Evolutionary conservation across 2,888 invertebrate species (phyloP), one percentile per base, ranked within the genome.

Genomic region (Germaria angustata): DNA sequence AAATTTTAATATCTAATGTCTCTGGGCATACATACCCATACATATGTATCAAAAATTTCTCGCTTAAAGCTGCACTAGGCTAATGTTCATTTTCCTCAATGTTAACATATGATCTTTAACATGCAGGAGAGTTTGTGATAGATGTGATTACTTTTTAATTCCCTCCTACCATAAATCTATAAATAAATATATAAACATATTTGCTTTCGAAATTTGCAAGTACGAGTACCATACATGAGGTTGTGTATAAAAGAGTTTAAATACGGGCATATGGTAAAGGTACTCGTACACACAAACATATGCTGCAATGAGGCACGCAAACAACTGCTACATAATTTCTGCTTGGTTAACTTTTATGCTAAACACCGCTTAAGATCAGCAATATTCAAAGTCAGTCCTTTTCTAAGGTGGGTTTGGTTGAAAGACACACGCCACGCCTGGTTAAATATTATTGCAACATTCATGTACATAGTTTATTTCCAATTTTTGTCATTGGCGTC

Each of bases 361-460:
- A 59, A 71, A 51, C 24, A 44, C 65, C 17, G 41, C 20, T 57
- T 49, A 65, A 44, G 76, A 71, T 71, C 65, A 68, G 15, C 32
- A 44, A 65, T 41, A 15, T 36, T 57, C 28, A 55, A 41, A 61
- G 34, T 53, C 61, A 69, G 53, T 41, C 36, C 61, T 71, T 69
- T 36, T 72, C 71, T 76, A 71, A 80, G 80, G 80, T 80, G 76
- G 69, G 76, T 71, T 65, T 71, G 34, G 17, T 59, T 76, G 20
- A 55, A 69, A 69, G 63, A 59, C 51, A 66, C 41, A 53, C 41
- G 41, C 76, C 81, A 81, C 76, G 81, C 81, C 81, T 72, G 66
- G 66, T 9, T 76, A 53, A 57, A 75, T 65, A 53, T 44, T 28
- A 32, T 61, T 68, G 59, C 59, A 24, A 22, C 8, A 41, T 39